These are phyloP conservation scores for Cydia splendana DNA, from an alignment of 1,140 invertebrate genomes.

Conservation along the genomic window DNA sequence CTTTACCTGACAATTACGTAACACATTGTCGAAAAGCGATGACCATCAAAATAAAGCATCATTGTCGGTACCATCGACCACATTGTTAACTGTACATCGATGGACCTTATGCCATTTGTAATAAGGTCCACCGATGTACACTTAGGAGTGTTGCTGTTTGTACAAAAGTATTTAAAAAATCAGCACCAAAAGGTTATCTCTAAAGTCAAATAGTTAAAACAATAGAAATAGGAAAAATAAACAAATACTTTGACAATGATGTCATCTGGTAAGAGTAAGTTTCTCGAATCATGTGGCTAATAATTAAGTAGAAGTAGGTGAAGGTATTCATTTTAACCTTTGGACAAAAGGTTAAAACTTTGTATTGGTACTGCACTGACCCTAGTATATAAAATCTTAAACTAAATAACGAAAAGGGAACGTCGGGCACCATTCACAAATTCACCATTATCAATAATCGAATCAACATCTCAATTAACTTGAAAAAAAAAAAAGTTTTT, in stretches of 20 bases:
- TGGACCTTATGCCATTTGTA: too few species aligned
- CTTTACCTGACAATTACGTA: background rate
- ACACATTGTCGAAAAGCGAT: background rate
- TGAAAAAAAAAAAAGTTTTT: too few species aligned
- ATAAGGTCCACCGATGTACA: too few species aligned
- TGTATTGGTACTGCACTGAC: background rate
- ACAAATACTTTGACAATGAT: too few species aligned
- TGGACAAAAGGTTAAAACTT: background rate
- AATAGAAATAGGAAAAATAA: background rate
- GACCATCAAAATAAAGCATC: background rate
- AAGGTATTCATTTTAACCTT: too few species aligned
- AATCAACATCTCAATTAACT: background rate
- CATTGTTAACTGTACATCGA: too few species aligned
- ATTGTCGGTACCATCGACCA: background rate
- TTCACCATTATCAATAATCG: constrained; percentile 11
- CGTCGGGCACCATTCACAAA: background rate
- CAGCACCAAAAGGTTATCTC: background rate
- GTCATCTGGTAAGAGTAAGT: too few species aligned
- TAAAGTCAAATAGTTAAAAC: background rate
- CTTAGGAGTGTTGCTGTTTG: too few species aligned
- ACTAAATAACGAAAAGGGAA: background rate
- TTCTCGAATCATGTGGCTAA: too few species aligned
- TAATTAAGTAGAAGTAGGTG: too few species aligned
- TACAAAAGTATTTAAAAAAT: background rate
- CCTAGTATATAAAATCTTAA: background rate